Evolutionary conservation across 2,888 invertebrate genomes (phyloP).

Genomic region (Sphaerophoria rueppellii): DNA sequence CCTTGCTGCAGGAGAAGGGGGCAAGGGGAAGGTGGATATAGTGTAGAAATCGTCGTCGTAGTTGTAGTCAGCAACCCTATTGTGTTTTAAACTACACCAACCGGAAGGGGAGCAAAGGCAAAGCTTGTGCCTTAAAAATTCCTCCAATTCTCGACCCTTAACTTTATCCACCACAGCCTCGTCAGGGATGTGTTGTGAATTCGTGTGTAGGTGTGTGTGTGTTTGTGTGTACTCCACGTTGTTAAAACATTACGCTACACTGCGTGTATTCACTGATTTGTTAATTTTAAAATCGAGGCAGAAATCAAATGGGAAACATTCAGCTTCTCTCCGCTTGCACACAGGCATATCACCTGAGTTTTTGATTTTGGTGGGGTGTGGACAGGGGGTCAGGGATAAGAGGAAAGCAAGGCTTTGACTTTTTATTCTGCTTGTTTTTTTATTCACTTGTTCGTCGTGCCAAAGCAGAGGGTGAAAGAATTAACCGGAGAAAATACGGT

Average conservation of each 20-base stretch:
- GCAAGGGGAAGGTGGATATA: too few species aligned
- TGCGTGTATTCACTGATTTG: slow-evolving; percentile 73
- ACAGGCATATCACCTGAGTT: slow-evolving; percentile 31
- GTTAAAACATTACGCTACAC: slow-evolving; percentile 73
- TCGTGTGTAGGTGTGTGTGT: not conserved
- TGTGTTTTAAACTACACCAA: slow-evolving; percentile 46
- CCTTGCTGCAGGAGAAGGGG: not conserved
- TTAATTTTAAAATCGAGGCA: slow-evolving; percentile 73
- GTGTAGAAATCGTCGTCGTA: not conserved
- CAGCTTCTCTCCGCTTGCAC: slow-evolving; percentile 35
- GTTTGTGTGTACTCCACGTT: slow-evolving; percentile 64
- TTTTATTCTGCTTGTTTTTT: slow-evolving; percentile 7
- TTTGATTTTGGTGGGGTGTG: not conserved
- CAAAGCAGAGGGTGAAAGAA: slow-evolving; percentile 5
- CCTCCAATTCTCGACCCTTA: not conserved
- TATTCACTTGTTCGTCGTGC: not conserved
- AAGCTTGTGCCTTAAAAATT: slow-evolving; percentile 33
- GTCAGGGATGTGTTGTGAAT: slow-evolving; percentile 3
- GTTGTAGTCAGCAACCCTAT: slow-evolving; percentile 51
- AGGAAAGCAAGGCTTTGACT: slow-evolving; percentile 52
- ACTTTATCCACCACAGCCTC: slow-evolving; percentile 21
- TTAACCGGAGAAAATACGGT: not conserved
- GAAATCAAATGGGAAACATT: slow-evolving; percentile 72
- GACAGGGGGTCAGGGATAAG: too few species aligned
- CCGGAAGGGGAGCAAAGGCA: slow-evolving; percentile 40